Conservation (phyloP, 2,888 invertebrate species). For the Brachyopa scutellaris region DNA sequence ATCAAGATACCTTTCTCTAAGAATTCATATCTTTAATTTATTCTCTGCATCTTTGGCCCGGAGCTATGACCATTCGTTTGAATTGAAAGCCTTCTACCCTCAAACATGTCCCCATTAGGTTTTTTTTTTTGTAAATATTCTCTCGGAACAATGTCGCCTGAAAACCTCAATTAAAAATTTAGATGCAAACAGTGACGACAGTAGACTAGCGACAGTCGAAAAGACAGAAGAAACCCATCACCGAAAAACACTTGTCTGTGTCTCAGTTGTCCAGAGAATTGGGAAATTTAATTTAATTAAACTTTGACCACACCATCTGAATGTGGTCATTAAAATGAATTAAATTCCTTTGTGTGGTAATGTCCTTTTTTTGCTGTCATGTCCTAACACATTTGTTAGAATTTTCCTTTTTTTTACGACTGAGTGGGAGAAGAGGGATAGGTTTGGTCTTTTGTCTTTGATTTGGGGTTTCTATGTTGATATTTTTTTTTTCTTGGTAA, state of each 20-base stretch:
- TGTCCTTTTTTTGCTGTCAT: conserved; percentile 23
- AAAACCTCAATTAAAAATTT: conserved; percentile 50
- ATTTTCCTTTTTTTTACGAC: conserved; percentile 7
- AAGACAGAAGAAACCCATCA: conserved; percentile 10
- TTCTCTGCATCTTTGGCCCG: no score
- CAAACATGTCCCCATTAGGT: not conserved
- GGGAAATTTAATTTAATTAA: conserved; percentile 56
- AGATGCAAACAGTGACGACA: conserved; percentile 30
- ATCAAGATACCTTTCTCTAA: no score
- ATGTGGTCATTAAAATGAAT: conserved; percentile 52
- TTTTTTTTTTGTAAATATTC: conserved; percentile 11
- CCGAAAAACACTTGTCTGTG: conserved; percentile 32
- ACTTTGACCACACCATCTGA: conserved; percentile 48
- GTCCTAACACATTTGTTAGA: conserved; percentile 40
- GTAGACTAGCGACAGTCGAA: conserved; percentile 10
- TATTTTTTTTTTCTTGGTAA: not conserved
- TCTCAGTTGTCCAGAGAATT: conserved; percentile 33
- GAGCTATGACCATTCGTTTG: no score
- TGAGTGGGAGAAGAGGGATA: not conserved
- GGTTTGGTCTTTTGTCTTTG: conserved; percentile 21
- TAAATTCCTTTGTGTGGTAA: conserved; percentile 48
- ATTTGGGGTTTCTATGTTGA: conserved; percentile 15
- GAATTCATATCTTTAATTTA: no score
- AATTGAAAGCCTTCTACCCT: no score
- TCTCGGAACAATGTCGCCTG: conserved; percentile 1